A percentile compares a stretch with the other conserved stretches of the same genome.
Conservation (phyloP, 1,140 invertebrate genomes). For the Andricus grossulariae region DNA sequence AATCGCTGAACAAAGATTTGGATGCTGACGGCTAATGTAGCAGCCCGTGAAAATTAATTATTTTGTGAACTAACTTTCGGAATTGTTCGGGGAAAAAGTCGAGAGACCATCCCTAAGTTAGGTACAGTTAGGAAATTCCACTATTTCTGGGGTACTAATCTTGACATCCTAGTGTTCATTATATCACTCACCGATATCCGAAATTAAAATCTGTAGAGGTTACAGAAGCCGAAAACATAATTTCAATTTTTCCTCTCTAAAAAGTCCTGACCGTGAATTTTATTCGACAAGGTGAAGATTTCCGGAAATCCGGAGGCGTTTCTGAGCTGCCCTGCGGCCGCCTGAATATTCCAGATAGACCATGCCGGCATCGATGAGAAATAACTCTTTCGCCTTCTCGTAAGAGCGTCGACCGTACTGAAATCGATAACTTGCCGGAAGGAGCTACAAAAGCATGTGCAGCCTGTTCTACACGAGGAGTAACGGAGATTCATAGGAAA, state of each 20-base stretch:
- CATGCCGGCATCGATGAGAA: background rate
- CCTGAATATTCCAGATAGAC: constrained; percentile 1
- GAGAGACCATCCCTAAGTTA: too few relatives aligned
- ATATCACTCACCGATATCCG: too few relatives aligned
- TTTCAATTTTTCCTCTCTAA: too few relatives aligned
- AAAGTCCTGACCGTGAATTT: too few relatives aligned
- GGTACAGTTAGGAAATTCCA: too few relatives aligned
- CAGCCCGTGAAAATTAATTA: too few relatives aligned
- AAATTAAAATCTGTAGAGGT: too few relatives aligned
- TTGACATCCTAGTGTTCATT: background rate
- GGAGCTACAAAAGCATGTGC: constrained; percentile 21
- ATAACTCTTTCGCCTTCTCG: constrained; percentile 25
- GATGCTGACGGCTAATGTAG: too few relatives aligned
- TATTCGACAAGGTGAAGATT: background rate
- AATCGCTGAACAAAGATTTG: too few relatives aligned
- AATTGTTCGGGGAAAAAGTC: too few relatives aligned
- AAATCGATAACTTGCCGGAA: constrained; percentile 29
- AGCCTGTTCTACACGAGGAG: constrained; percentile 28
- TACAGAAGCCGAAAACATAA: too few relatives aligned
- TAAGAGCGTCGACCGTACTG: constrained; percentile 11
- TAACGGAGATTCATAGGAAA: constrained; percentile 43
- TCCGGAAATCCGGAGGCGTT: constrained; percentile 4
- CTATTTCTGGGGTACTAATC: background rate
- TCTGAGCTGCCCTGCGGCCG: background rate
- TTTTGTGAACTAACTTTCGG: too few relatives aligned